Percentiles rank a stretch among this genome's conserved stretches.
These are phyloP conservation scores for Oegoconia quadripuncta DNA, from an alignment of 2,888 invertebrate genomes.

Conservation along the genomic window DNA sequence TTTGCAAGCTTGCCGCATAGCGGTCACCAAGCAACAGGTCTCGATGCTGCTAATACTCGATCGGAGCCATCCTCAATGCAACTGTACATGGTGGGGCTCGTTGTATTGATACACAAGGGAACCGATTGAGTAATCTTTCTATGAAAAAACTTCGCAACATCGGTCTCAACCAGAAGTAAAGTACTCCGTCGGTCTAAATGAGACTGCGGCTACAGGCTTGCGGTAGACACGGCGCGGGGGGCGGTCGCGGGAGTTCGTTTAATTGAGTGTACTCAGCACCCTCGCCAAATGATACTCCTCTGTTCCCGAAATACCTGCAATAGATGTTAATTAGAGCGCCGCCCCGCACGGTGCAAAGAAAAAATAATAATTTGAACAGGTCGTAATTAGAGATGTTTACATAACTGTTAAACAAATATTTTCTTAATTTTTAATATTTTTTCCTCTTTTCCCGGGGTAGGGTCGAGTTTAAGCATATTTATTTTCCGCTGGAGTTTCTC, in stretches of 20 bases:
- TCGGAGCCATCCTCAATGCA: background rate
- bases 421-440: constrained; percentile 75
- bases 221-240: constrained; percentile 11
- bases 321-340: constrained; percentile 75
- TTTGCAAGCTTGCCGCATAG: constrained; percentile 16
- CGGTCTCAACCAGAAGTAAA: background rate
- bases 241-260: constrained; percentile 43
- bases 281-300: constrained; percentile 73
- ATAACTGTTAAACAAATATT: constrained; percentile 77
- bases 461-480: constrained; percentile 76
- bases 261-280: constrained; percentile 77
- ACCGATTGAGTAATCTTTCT: background rate
- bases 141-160: background rate
- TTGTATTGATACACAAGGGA: background rate
- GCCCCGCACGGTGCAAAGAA: constrained; percentile 60
- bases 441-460: constrained; percentile 54
- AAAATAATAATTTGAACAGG: constrained; percentile 77
- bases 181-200: background rate
- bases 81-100: background rate
- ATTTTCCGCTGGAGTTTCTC: constrained; percentile 62
- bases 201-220: background rate
- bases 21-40: constrained; percentile 1
- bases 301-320: constrained; percentile 74
- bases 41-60: background rate
- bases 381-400: constrained; percentile 79